These are phyloP conservation scores for Strigops habroptila DNA, from an alignment of 2,113 vertebrate genomes.

Conservation along the genomic window DNA sequence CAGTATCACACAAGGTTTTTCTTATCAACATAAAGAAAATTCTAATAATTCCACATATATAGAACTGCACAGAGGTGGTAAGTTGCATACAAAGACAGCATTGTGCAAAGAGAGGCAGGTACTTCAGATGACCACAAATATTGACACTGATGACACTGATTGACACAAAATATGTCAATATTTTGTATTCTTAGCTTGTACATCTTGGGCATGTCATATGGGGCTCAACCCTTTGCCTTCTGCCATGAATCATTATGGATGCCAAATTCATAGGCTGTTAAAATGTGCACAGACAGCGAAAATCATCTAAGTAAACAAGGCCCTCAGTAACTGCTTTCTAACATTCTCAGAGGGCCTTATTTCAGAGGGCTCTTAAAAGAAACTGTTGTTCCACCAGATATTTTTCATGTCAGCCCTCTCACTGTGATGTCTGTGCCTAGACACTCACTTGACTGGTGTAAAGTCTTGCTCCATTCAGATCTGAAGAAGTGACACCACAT, in stretches of 20 bases:
- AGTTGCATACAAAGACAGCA: background rate
- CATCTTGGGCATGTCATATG: rapidly evolving
- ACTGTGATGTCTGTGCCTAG: background rate
- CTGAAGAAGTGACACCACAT: background rate
- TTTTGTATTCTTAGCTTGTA: background rate
- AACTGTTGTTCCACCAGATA: background rate
- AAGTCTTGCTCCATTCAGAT: background rate
- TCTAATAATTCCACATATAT: background rate
- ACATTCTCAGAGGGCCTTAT: background rate
- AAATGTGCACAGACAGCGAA: background rate
- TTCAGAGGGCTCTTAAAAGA: background rate
- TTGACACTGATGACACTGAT: no score
- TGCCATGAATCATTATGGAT: background rate
- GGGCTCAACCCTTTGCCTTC: background rate
- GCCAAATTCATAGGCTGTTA: background rate
- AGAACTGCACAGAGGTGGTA: background rate
- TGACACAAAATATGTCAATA: background rate
- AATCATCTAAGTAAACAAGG: background rate
- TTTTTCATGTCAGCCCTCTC: background rate
- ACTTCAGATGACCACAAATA: background rate
- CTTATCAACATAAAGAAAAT: background rate
- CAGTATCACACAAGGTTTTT: background rate
- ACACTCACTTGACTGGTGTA: rapidly evolving
- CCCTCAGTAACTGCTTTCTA: background rate
- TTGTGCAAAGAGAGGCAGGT: background rate